These are phyloP conservation scores for Rhamphomyia laevipes DNA, from an alignment of 2,888 invertebrate genomes.

Conservation along the genomic window DNA sequence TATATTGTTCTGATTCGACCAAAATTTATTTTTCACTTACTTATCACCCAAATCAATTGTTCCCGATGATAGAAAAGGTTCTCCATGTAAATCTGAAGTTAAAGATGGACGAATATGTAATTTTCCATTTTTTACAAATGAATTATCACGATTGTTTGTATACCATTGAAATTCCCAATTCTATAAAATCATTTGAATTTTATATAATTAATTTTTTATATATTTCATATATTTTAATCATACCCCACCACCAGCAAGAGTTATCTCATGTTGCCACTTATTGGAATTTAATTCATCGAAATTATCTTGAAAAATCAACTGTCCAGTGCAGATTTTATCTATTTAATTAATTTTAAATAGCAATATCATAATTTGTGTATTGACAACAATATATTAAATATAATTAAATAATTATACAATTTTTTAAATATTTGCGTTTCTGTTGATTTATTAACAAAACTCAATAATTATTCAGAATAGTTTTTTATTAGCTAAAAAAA, in stretches of 20 bases:
- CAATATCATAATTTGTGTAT: too few species aligned
- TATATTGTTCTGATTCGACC: too few species aligned
- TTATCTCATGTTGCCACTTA: conserved; percentile 55
- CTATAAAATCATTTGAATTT: conserved; percentile 18
- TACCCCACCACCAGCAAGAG: conserved; percentile 48
- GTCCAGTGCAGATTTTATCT: conserved; percentile 41
- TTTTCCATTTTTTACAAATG: conserved; percentile 44
- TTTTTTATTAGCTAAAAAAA: too few species aligned
- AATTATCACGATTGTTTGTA: conserved; percentile 51
- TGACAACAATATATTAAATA: too few species aligned
- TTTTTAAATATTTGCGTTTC: too few species aligned
- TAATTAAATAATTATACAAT: too few species aligned
- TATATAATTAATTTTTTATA: background rate
- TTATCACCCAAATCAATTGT: conserved; percentile 46
- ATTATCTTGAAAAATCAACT: conserved; percentile 49
- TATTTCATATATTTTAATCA: conserved; percentile 5
- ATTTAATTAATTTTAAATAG: too few species aligned
- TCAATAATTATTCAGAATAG: too few species aligned
- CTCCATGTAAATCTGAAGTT: conserved; percentile 43
- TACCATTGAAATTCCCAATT: conserved; percentile 64
- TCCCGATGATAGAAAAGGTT: conserved; percentile 42
- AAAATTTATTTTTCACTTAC: conserved; percentile 35
- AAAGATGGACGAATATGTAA: conserved; percentile 48
- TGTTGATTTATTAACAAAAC: too few species aligned
- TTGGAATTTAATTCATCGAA: conserved; percentile 47